These are phyloP conservation scores for Chroicocephalus ridibundus DNA, from an alignment of 2,113 vertebrate genomes.

Conservation along the genomic window DNA sequence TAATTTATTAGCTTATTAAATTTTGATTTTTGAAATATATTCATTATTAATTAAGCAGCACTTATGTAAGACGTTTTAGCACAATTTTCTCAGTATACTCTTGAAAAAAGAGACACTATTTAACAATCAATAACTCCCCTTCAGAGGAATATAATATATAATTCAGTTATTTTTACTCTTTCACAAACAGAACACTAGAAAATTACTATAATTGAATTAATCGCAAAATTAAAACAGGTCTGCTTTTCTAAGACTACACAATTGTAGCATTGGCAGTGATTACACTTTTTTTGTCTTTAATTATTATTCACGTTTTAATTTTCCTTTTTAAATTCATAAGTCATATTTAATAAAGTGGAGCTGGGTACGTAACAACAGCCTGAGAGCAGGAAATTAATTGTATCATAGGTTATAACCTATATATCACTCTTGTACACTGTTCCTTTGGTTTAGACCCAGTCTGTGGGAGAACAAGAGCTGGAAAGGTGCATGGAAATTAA, in stretches of 20 bases:
- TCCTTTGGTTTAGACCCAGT: not conserved
- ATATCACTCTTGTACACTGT: not conserved
- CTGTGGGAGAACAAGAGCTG: not conserved
- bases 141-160: not conserved
- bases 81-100: not conserved
- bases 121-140: not conserved
- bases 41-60: conserved; percentile 43
- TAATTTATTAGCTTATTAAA: conserved; percentile 51
- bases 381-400: not conserved
- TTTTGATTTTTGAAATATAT: conserved; percentile 43
- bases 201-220: not conserved
- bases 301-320: not conserved
- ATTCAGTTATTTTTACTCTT: not conserved
- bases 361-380: not conserved
- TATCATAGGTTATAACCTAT: not conserved
- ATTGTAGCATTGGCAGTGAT: not conserved
- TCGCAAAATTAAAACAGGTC: not conserved
- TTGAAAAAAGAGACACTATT: not conserved
- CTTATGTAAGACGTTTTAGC: not conserved
- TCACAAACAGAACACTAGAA: not conserved
- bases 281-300: not conserved
- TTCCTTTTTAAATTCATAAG: not conserved
- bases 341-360: not conserved
- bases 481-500: not conserved
- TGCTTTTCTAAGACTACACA: not conserved